Evolutionary conservation across 1,140 invertebrate species (phyloP).

Genomic region (Coptotermes formosanus): DNA sequence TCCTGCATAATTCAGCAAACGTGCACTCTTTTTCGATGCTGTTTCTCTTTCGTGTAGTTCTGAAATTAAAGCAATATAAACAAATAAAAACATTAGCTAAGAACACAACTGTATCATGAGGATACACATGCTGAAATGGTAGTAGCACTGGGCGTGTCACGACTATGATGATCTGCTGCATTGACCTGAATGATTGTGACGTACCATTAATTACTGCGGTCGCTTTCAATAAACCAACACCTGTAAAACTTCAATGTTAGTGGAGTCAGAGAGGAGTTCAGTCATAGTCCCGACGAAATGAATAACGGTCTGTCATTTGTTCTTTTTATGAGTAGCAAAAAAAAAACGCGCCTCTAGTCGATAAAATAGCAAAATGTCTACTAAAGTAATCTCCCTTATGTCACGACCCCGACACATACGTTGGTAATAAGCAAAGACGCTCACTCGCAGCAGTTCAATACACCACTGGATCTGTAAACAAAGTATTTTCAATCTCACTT

Average conservation of each 20-base stretch:
- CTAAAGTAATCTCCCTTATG: background rate
- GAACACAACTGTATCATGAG: too few relatives aligned
- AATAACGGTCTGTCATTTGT: background rate
- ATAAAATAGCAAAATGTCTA: background rate
- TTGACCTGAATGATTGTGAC: background rate
- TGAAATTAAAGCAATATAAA: too few relatives aligned
- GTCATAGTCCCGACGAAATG: background rate
- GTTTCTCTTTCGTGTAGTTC: too few relatives aligned
- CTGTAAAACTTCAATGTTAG: background rate
- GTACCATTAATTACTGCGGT: background rate
- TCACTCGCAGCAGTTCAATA: too few relatives aligned
- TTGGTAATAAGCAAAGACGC: background rate
- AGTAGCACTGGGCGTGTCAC: background rate
- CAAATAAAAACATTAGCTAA: too few relatives aligned
- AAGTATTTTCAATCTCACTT: too few relatives aligned
- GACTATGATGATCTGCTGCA: background rate
- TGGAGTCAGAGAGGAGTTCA: background rate
- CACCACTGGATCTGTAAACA: too few relatives aligned
- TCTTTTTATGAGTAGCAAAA: background rate
- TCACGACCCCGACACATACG: background rate
- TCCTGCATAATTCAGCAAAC: too few relatives aligned
- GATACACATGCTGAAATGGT: background rate
- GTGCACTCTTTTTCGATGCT: too few relatives aligned
- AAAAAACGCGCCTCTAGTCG: background rate
- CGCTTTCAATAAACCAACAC: background rate